Evolutionary conservation across 2,113 vertebrate genomes (phyloP).

Genomic region (Dipodomys ordii): DNA sequence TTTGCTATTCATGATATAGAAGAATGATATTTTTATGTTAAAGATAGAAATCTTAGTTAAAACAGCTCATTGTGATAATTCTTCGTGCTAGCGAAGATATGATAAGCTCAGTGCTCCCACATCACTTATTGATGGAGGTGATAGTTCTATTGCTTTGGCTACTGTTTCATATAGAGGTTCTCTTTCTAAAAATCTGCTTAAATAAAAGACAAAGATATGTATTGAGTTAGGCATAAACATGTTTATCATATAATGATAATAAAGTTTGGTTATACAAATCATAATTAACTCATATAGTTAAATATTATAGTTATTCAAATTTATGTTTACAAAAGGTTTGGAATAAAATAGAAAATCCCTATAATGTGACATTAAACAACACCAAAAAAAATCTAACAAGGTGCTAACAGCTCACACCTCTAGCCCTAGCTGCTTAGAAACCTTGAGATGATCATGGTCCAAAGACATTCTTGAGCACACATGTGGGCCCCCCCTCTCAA

Average conservation of each 20-base stretch:
- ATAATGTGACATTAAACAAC: neutral
- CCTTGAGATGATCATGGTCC: too few relatives aligned
- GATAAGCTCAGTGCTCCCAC: neutral
- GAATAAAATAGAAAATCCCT: neutral
- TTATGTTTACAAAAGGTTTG: neutral
- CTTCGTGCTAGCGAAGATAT: neutral
- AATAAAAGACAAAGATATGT: neutral
- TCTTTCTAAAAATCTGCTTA: conserved; percentile 15
- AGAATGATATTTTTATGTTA: neutral
- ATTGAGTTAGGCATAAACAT: neutral
- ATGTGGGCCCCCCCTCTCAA: too few relatives aligned
- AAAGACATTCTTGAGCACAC: too few relatives aligned
- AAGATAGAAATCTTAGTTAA: conserved; percentile 44
- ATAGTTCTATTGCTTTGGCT: neutral
- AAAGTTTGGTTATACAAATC: conserved; percentile 17
- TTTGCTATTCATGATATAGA: neutral
- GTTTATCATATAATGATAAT: neutral
- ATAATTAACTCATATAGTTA: neutral
- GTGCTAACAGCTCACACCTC: too few relatives aligned
- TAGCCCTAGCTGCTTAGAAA: too few relatives aligned
- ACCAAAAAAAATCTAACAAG: too few relatives aligned
- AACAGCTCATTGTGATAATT: neutral
- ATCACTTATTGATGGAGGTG: neutral
- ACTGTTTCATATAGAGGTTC: neutral
- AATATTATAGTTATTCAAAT: conserved; percentile 12